phyloP scores from a whole-genome alignment of 2,888 invertebrate genomes.

The Heliothis peltigera region DNA sequence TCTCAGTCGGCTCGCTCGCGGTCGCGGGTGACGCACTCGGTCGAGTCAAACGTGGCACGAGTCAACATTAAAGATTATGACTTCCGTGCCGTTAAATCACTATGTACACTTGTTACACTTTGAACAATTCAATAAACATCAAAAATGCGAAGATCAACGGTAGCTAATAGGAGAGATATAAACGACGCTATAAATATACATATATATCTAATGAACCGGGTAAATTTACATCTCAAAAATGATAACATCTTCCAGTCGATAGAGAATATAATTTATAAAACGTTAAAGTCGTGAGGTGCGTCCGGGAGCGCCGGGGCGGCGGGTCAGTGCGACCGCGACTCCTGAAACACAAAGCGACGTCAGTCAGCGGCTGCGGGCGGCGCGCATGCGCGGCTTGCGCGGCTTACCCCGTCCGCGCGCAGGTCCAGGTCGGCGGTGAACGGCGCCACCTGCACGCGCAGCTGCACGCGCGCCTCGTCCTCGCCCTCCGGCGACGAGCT shows the following conservation, averaged over 20 bases:
- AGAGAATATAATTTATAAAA: constrained; percentile 84
- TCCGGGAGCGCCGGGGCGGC: constrained; percentile 48
- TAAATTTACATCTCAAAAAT: constrained; percentile 89
- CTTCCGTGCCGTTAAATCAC: constrained; percentile 62
- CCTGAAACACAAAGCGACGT: constrained; percentile 41
- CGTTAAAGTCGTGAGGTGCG: constrained; percentile 66
- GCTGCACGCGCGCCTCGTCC: constrained; percentile 43
- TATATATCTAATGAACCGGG: constrained; percentile 81
- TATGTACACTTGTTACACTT: constrained; percentile 69
- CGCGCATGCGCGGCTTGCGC: neutral
- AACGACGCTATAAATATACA: constrained; percentile 84
- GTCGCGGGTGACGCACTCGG: constrained; percentile 28
- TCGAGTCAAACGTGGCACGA: constrained; percentile 8
- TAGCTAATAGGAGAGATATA: constrained; percentile 84
- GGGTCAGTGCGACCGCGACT: constrained; percentile 60
- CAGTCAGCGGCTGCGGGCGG: neutral
- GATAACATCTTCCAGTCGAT: constrained; percentile 83
- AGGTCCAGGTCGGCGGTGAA: constrained; percentile 70
- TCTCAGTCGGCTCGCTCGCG: too few relatives aligned
- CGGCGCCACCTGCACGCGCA: constrained; percentile 50
- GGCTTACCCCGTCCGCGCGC: constrained; percentile 20
- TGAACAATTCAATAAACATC: constrained; percentile 84
- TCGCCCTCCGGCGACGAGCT: constrained; percentile 69
- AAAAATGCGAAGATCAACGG: constrained; percentile 84
- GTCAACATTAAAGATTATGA: constrained; percentile 30